Conservation (phyloP, 2,888 invertebrate species). For the Sisyra nigra region DNA sequence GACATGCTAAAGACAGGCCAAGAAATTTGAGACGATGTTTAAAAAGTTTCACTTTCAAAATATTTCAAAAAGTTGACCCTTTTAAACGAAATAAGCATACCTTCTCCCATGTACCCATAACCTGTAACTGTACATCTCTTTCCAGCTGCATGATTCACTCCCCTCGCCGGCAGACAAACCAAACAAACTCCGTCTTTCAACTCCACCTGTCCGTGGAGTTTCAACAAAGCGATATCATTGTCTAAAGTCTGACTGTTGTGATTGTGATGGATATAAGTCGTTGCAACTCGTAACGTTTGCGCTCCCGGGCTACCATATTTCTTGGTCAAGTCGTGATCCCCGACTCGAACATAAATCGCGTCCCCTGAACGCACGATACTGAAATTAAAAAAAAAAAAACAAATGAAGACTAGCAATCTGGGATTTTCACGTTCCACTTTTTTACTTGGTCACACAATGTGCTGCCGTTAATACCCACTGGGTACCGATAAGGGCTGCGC, state of each 20-base stretch:
- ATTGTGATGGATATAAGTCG: slow-evolving; percentile 90
- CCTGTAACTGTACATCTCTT: slow-evolving; percentile 87
- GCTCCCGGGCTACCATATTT: slow-evolving; percentile 86
- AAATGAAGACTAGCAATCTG: too few species aligned
- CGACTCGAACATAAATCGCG: slow-evolving; percentile 83
- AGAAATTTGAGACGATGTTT: too few species aligned
- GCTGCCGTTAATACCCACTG: slow-evolving; percentile 91
- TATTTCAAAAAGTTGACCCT: neutral
- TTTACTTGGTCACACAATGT: slow-evolving; percentile 86
- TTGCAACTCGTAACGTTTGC: slow-evolving; percentile 77
- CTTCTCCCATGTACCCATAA: slow-evolving; percentile 91
- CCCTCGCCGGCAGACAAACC: slow-evolving; percentile 78
- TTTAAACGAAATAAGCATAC: slow-evolving; percentile 28
- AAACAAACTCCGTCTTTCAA: slow-evolving; percentile 71
- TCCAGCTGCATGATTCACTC: slow-evolving; percentile 76
- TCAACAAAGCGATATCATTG: slow-evolving; percentile 84
- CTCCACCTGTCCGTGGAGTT: slow-evolving; percentile 77
- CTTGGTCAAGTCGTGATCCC: slow-evolving; percentile 79
- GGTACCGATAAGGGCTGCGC: slow-evolving; percentile 82
- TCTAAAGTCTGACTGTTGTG: slow-evolving; percentile 89
- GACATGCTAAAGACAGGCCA: too few species aligned
- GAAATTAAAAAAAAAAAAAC: slow-evolving; percentile 14
- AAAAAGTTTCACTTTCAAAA: too few species aligned
- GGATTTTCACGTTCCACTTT: too few species aligned
- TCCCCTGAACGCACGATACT: slow-evolving; percentile 90